Percentiles rank a stretch among this genome's conserved stretches.
phyloP scores from a whole-genome alignment of 2,797 vertebrate genomes.

The Girardinus metallicus region DNA sequence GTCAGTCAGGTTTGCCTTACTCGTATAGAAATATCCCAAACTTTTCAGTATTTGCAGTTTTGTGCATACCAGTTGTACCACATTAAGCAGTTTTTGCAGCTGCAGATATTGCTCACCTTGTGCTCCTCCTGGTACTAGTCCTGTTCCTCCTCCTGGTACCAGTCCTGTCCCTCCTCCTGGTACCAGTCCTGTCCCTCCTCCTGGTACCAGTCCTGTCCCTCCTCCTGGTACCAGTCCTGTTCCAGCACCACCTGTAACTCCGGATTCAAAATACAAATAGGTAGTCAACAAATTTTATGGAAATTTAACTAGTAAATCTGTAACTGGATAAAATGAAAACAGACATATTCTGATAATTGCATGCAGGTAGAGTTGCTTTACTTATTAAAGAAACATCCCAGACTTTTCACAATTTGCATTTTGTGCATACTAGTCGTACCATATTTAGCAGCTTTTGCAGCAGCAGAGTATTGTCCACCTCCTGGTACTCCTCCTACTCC shows the following conservation, averaged over 20 bases:
- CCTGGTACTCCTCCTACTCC: conserved; percentile 18
- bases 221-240: conserved; percentile 23
- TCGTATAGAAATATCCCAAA: background rate
- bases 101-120: conserved; percentile 48
- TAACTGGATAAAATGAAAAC: background rate
- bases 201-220: background rate
- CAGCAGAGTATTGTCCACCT: conserved; percentile 53
- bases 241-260: conserved; percentile 18
- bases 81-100: conserved; percentile 66
- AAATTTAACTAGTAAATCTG: background rate
- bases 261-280: background rate
- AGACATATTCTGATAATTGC: background rate
- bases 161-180: too few species aligned
- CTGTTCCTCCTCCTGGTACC: too few species aligned
- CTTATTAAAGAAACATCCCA: background rate
- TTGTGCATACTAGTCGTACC: conserved; percentile 7
- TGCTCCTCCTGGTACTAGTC: too few species aligned
- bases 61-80: conserved; percentile 11
- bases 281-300: background rate
- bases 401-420: background rate
- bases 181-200: background rate
- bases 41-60: background rate
- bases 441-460: conserved; percentile 66
- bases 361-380: background rate
- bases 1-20: background rate